Percentiles rank a stretch among this genome's conserved stretches.
Evolutionary conservation across 1,140 invertebrate genomes (phyloP).

Genomic region (Anoplophora glabripennis): DNA sequence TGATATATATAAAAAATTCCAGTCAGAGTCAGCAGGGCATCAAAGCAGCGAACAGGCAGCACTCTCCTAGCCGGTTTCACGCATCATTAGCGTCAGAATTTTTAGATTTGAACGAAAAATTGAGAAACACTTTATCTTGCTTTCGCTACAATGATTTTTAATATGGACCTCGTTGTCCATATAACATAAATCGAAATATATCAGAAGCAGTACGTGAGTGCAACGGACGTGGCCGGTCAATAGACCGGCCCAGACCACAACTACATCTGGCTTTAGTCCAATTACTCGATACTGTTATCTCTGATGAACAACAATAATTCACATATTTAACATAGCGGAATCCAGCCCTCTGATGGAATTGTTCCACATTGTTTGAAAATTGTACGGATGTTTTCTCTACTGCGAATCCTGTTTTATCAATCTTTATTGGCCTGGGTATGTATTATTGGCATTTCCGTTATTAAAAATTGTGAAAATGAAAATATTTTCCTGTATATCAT

Average conservation of each 20-base stretch:
- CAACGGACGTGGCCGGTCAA: constrained; percentile 18
- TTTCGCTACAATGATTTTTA: constrained; percentile 36
- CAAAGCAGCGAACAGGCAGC: constrained; percentile 14
- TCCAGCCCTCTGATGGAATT: no score
- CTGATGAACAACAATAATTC: constrained; percentile 18
- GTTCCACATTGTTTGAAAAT: no score
- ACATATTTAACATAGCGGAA: constrained; percentile 19
- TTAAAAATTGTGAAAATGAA: no score
- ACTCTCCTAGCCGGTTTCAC: constrained; percentile 23
- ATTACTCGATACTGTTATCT: constrained; percentile 15
- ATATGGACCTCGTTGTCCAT: constrained; percentile 32
- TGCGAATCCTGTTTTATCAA: no score
- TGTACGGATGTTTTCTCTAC: no score
- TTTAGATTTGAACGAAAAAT: constrained; percentile 36
- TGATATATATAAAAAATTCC: constrained; percentile 22
- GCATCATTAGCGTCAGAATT: constrained; percentile 33
- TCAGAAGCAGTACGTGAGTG: constrained; percentile 21
- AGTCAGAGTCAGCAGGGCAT: constrained; percentile 13
- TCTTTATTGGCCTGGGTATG: no score
- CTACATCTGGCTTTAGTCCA: constrained; percentile 11
- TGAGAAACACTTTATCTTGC: constrained; percentile 38
- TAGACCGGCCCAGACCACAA: constrained; percentile 11
- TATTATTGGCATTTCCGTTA: no score
- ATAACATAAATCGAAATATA: constrained; percentile 30
- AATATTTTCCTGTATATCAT: no score